Evolutionary conservation across 64 coral and sea anemone species (phyloP), one percentile per base, ranked within the genome.

Genomic region (Orbicella faveolata): DNA sequence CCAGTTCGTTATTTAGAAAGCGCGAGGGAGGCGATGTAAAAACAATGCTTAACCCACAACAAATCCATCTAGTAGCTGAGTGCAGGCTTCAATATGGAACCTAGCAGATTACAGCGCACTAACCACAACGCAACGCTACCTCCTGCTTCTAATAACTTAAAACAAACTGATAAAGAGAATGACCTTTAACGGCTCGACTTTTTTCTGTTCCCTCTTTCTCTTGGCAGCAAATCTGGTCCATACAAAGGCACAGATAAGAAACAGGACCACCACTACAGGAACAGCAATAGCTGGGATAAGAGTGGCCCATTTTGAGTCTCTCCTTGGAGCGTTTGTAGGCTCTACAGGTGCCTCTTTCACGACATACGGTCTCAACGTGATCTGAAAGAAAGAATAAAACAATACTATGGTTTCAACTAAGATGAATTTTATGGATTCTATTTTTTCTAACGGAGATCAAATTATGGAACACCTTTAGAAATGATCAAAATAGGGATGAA

Each of bases 271-370:
- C 9, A n/a, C 64, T 34, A 26, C 11, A 70, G 82, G 65, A 36
- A 85, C 82, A 72, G 68, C 21, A 70, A 85, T 85, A 69, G 82
- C 82, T n/a, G 82, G 82, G 13, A 85, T 51, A 2, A 34, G 13
- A n/a, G 39, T 85, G 2, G 67, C 65, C 82, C 82, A 85, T 10
- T 85, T 72, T 66, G 65, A 72, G 37, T 11, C 21, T 1, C 8
- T 4, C 8, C 4, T 17, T 14, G 82, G 36, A 12, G 36, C 6
- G 8, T 15, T 36, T 85, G 63, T 72, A n/a, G 67, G 67, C 67
- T 26, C 67, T 10, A 72, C 36, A 35, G 35, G 36, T 4, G 64
- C 35, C 3, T 85, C 65, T 52, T 52, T 85, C 19, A 85, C 63
- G 3, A 70, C 37, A 21, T 85, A 85, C 0, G 82, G 82, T 26